A percentile compares a stretch with the other conserved stretches of the same genome.
Conservation (phyloP, 37 sponge, comb jelly and placozoan genomes). For the Tethya wilhelma region DNA sequence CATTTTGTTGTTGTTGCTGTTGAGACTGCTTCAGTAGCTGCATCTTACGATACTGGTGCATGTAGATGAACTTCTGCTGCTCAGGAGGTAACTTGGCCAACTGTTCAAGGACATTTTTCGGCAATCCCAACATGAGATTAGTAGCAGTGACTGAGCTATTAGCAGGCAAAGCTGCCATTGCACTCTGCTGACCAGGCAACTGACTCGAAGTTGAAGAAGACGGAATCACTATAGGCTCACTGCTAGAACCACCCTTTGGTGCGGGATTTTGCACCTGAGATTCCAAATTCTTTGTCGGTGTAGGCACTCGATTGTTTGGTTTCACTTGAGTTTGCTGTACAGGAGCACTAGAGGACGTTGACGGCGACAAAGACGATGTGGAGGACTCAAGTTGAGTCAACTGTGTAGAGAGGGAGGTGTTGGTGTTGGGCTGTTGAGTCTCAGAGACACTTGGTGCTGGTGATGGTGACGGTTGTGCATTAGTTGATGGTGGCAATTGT, state of each 20-base stretch:
- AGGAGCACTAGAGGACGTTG: too few species aligned
- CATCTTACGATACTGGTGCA: conserved; percentile 21
- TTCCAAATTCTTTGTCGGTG: too few species aligned
- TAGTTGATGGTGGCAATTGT: background rate
- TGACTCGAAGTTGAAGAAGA: background rate
- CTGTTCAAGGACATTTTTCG: conserved; percentile 23
- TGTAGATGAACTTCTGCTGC: conserved; percentile 41
- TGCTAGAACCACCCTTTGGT: too few species aligned
- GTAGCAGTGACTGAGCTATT: background rate
- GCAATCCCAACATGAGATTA: background rate
- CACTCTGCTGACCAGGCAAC: too few species aligned
- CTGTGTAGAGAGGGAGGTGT: conserved; percentile 3
- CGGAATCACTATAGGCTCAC: background rate
- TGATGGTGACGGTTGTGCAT: conserved; percentile 5
- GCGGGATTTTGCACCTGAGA: too few species aligned
- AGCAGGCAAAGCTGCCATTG: background rate
- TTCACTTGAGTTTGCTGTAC: too few species aligned
- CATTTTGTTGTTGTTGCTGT: background rate
- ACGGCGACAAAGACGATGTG: too few species aligned
- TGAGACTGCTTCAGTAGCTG: conserved; percentile 18
- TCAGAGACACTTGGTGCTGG: background rate
- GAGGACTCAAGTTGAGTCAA: too few species aligned
- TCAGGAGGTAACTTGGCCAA: conserved; percentile 41
- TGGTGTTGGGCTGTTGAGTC: conserved; percentile 8
- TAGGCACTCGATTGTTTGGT: too few species aligned